These are phyloP conservation scores for Ostrea denselamellosa DNA, from an alignment of 1,140 invertebrate genomes.

Conservation along the genomic window DNA sequence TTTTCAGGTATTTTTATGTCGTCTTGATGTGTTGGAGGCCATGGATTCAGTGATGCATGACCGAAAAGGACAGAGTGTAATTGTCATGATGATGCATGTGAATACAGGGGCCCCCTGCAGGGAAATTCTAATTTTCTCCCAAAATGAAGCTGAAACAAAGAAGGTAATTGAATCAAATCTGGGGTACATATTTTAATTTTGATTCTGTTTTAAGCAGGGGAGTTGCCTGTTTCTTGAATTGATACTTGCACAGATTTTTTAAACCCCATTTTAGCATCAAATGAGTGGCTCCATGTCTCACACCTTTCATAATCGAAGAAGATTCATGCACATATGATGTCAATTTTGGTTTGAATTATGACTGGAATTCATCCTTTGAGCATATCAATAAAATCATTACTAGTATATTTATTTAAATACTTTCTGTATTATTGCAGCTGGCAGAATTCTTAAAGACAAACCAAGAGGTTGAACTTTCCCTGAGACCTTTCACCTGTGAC, in stretches of 20 bases:
- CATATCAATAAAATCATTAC: too few relatives aligned
- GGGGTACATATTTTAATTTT: too few relatives aligned
- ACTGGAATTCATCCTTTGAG: too few relatives aligned
- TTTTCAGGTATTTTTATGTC: slow-evolving; percentile 41
- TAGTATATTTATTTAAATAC: too few relatives aligned
- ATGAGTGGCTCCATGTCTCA: too few relatives aligned
- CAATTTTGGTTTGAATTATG: too few relatives aligned
- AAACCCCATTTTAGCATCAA: too few relatives aligned
- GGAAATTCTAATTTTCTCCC: slow-evolving; percentile 40
- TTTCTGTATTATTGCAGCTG: slow-evolving; percentile 63
- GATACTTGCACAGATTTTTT: too few relatives aligned
- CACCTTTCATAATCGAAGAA: too few relatives aligned
- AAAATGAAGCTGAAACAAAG: background rate
- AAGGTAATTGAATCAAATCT: slow-evolving; percentile 19
- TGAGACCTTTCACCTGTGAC: slow-evolving; percentile 54
- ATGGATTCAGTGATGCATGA: slow-evolving; percentile 56
- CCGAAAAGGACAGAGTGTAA: slow-evolving; percentile 59
- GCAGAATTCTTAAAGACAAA: slow-evolving; percentile 60
- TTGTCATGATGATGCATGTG: slow-evolving; percentile 65
- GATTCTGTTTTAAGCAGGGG: too few relatives aligned
- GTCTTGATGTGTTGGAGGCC: slow-evolving; percentile 46
- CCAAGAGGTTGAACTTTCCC: slow-evolving; percentile 62
- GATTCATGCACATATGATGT: too few relatives aligned
- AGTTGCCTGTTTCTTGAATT: too few relatives aligned
- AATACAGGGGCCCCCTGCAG: background rate